These are phyloP conservation scores for Macrobrachium nipponense DNA, from an alignment of 1,140 invertebrate species.

Conservation along the genomic window DNA sequence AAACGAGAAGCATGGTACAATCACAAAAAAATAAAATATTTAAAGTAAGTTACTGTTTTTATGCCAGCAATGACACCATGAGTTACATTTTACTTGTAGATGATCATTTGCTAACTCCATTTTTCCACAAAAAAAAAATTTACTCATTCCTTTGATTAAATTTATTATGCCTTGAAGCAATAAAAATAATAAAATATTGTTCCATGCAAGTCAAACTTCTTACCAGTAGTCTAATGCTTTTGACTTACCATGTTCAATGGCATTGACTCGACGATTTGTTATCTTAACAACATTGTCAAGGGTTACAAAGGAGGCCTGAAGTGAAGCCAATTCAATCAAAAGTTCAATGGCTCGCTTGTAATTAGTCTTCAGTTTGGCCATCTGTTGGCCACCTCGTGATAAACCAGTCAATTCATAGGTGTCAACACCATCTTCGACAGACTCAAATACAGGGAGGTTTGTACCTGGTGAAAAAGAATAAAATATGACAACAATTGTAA, in stretches of 20 bases:
- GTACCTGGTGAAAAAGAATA: conserved; percentile 76
- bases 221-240: too few species aligned
- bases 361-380: conserved; percentile 95
- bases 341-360: conserved; percentile 93
- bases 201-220: too few species aligned
- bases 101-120: background rate
- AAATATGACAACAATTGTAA: background rate
- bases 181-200: too few species aligned
- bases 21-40: too few species aligned
- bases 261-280: conserved; percentile 99
- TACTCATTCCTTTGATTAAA: background rate
- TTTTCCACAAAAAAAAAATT: background rate
- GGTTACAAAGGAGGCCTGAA: conserved; percentile 97
- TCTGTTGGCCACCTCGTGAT: conserved; percentile 93
- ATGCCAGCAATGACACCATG: too few species aligned
- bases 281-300: conserved; percentile 98
- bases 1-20: too few species aligned
- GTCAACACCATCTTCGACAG: conserved; percentile 94
- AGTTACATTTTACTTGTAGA: too few species aligned
- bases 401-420: conserved; percentile 94
- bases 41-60: too few species aligned
- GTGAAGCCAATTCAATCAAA: conserved; percentile 91
- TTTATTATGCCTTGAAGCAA: too few species aligned
- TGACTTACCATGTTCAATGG: conserved; percentile 94
- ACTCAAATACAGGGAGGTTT: conserved; percentile 94